Base-by-base conservation (phyloP, 2,113 vertebrate species). In the Misgurnus anguillicaudatus region DNA sequence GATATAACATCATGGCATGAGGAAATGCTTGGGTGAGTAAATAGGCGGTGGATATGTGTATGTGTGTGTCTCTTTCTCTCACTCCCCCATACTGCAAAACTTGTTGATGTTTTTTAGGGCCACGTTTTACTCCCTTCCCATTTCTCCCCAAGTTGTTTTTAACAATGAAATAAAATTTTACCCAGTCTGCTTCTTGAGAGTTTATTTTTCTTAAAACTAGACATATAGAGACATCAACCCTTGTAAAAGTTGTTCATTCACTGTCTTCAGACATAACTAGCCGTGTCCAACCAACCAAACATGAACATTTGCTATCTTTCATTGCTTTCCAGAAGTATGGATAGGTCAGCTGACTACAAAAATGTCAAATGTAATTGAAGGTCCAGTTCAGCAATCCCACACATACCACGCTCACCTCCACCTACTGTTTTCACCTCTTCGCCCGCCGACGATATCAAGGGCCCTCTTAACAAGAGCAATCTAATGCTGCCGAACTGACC, bases 381-480 rank as follows among this genome's bases (percentile, higher is more conserved):
- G 58, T 51, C 57, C 14, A 75, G 16, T 45, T 53, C 9, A 39
- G 61, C 38, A 64, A 53, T 53, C 60, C 60, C 45, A 51, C 73
- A 19, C 47, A 51, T 64, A 62, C 41, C 45, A 8, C 3, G 3
- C 58, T 75, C 72, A 47, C 61, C 42, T 64, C 61, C 73, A 75
- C 73, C 73, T 64, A 39, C 61, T 31, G 24, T 31, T 31, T 31
- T 51, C 45, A 64, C 73, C 73, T 75, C 45, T 64, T 64, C 48
- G 45, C 19, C 17, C 36, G 73, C 42, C 0, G 7, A n/a, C 16
- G 2, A 16, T 64, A 60, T 75, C 73, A 75, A 64, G 73, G 61
- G 73, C 42, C 38, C 31, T 75, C 21, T 75, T 75, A 75, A 75
- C 60, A 64, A 75, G 73, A 64, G 16, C 73, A 8, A 17, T 21